Conservation (phyloP, 1,140 invertebrate genomes). For the Trachymyrmex septentrionalis region DNA sequence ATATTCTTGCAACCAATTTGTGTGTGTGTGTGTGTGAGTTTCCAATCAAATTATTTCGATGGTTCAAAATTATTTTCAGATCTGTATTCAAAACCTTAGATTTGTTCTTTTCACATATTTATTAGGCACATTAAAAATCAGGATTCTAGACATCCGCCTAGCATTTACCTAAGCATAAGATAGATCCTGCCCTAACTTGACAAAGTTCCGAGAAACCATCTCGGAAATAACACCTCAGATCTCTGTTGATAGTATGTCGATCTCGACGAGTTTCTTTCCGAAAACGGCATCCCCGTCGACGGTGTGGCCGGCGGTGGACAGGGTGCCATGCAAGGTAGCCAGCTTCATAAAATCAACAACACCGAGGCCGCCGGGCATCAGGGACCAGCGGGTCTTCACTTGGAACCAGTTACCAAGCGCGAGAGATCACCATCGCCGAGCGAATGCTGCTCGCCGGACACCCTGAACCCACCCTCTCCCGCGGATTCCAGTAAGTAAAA, state of each 20-base stretch:
- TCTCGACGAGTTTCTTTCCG: constrained; percentile 97
- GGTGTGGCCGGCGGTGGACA: constrained; percentile 89
- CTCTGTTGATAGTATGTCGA: constrained; percentile 94
- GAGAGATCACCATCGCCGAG: constrained; percentile 94
- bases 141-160: neutral
- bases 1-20: too few relatives aligned
- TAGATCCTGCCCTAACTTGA: neutral
- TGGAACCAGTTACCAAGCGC: constrained; percentile 88
- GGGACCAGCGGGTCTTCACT: constrained; percentile 83
- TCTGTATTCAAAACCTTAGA: too few relatives aligned
- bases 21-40: too few relatives aligned
- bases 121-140: neutral
- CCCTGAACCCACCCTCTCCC: constrained; percentile 94
- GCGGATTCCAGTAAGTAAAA: constrained; percentile 93
- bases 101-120: too few relatives aligned
- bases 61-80: too few relatives aligned
- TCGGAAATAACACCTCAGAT: constrained; percentile 33
- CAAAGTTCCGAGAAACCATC: neutral
- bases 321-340: constrained; percentile 80
- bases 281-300: constrained; percentile 96
- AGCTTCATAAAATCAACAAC: constrained; percentile 83
- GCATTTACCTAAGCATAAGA: neutral
- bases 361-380: constrained; percentile 81
- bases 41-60: too few relatives aligned
- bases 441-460: constrained; percentile 94